Evolutionary conservation across 2,797 vertebrate species (phyloP).

Genomic region (Sylvilagus floridanus): DNA sequence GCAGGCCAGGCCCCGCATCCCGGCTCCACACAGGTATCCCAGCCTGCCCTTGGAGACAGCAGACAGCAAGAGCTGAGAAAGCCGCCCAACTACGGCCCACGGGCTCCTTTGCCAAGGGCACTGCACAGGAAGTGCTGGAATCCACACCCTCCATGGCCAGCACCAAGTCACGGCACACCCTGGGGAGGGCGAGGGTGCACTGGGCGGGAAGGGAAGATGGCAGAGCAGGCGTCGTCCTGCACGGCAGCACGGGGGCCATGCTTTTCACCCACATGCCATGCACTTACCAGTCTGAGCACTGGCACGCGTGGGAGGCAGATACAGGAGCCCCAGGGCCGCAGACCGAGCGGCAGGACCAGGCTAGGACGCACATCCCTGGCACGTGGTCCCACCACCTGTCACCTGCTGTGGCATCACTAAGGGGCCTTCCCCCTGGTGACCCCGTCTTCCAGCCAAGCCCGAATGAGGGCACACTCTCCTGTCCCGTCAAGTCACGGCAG

Average conservation of each 20-base stretch:
- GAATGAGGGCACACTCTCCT: too few relatives aligned
- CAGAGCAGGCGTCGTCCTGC: accelerated
- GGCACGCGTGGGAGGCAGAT: background rate
- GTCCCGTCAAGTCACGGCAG: background rate
- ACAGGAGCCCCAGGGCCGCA: background rate
- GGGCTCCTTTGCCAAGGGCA: background rate
- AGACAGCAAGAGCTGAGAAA: background rate
- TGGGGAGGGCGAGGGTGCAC: accelerated
- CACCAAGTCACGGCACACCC: accelerated
- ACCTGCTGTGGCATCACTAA: background rate
- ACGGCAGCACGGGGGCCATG: accelerated
- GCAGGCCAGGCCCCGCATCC: background rate
- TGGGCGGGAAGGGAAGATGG: accelerated
- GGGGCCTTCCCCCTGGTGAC: background rate
- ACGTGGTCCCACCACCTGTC: background rate
- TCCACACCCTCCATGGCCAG: accelerated
- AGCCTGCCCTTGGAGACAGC: background rate
- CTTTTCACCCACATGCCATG: background rate
- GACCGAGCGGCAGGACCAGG: background rate
- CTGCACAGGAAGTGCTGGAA: background rate
- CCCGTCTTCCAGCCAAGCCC: too few relatives aligned
- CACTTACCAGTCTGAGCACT: background rate
- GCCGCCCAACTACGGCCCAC: background rate
- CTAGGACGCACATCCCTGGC: accelerated
- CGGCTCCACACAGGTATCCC: background rate